Conservation (phyloP, 1,140 invertebrate species). For the Drosophila biarmipes region DNA sequence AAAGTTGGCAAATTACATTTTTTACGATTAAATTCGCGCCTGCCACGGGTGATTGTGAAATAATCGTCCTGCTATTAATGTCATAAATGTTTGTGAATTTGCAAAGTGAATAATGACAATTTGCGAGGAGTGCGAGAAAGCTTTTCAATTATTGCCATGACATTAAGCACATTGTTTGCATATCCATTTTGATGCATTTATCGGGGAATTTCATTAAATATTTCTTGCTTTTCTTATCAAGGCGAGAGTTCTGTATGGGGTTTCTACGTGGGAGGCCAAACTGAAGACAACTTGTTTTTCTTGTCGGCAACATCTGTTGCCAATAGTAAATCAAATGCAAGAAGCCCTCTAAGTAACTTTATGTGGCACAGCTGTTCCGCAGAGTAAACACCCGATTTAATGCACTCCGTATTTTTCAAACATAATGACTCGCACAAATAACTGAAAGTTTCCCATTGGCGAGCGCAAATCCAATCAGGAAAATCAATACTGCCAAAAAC, state of each 20-base stretch:
- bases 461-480: slow-evolving; percentile 26
- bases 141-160: slow-evolving; percentile 28
- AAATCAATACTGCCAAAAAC: slow-evolving; percentile 29
- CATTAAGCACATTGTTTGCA: slow-evolving; percentile 25
- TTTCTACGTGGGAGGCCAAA: not conserved
- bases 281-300: slow-evolving; percentile 2
- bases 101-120: slow-evolving; percentile 26
- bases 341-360: slow-evolving; percentile 10
- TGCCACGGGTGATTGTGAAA: slow-evolving; percentile 12
- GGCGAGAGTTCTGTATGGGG: not conserved
- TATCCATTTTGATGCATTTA: slow-evolving; percentile 2
- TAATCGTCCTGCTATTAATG: slow-evolving; percentile 33
- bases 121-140: slow-evolving; percentile 19
- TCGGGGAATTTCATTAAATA: slow-evolving; percentile 20
- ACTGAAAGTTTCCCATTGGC: slow-evolving; percentile 5
- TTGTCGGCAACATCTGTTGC: slow-evolving; percentile 6
- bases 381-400: not conserved
- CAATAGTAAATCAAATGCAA: slow-evolving; percentile 15
- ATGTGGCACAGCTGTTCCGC: not conserved
- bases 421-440: slow-evolving; percentile 22
- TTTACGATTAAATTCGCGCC: slow-evolving; percentile 23
- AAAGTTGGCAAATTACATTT: slow-evolving; percentile 34
- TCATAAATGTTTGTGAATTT: slow-evolving; percentile 41
- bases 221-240: not conserved
- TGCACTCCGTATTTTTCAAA: slow-evolving; percentile 3